phyloP scores from a whole-genome alignment of 2,888 invertebrate genomes.

The Beris morrisii region DNA sequence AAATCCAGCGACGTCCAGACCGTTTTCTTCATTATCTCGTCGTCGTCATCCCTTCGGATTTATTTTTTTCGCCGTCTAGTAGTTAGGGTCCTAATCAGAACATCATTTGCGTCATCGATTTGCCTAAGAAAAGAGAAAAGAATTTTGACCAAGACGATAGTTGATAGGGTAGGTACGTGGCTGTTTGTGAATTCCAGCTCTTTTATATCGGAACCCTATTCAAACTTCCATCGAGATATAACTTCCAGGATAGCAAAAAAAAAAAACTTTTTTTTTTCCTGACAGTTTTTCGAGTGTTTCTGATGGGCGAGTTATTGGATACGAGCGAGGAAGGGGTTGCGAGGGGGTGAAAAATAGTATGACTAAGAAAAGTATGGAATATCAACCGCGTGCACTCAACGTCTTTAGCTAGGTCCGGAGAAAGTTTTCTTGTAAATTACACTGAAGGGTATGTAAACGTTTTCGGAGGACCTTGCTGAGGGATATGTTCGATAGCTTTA shows the following conservation, averaged over 20 bases:
- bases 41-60: conserved; percentile 8
- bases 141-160: conserved; percentile 19
- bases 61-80: background rate
- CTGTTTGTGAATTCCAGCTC: background rate
- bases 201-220: conserved; percentile 28
- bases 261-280: conserved; percentile 9
- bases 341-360: conserved; percentile 3
- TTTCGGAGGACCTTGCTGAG: conserved; percentile 28
- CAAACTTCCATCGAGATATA: conserved; percentile 27
- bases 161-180: background rate
- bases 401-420: conserved; percentile 12
- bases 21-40: conserved; percentile 12
- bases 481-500: conserved; percentile 20
- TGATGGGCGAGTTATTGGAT: conserved; percentile 17
- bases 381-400: no score
- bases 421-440: conserved; percentile 39
- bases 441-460: conserved; percentile 38
- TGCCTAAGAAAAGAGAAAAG: conserved; percentile 12
- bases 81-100: conserved; percentile 20
- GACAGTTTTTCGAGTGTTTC: conserved; percentile 31
- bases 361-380: no score
- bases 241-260: conserved; percentile 21
- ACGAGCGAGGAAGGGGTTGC: background rate
- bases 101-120: conserved; percentile 29
- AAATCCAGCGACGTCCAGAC: background rate